Conservation (phyloP, 2,113 vertebrate species). For the Chloropsis hardwickii region DNA sequence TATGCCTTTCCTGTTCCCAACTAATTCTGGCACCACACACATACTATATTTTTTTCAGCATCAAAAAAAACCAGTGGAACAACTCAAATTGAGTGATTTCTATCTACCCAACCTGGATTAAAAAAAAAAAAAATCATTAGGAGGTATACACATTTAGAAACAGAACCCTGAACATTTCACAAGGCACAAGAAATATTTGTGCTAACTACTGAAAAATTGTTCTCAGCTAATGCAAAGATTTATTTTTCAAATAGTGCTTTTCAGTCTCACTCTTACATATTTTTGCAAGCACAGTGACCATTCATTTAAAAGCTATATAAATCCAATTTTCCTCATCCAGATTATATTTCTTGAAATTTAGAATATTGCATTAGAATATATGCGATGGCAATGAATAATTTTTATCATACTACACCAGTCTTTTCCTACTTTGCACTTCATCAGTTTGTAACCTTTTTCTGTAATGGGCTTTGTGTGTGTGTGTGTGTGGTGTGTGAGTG, state of each 20-base stretch:
- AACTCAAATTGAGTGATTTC: neutral
- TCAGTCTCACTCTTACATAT: neutral
- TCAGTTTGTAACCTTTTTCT: neutral
- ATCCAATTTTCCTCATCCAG: neutral
- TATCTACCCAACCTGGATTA: neutral
- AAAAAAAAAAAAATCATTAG: neutral
- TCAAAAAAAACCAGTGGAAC: neutral
- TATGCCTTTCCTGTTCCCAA: slow-evolving; percentile 58
- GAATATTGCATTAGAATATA: neutral
- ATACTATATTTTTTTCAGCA: neutral
- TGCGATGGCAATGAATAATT: neutral
- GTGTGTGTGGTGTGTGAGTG: neutral
- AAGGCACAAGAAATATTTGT: neutral
- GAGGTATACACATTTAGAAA: neutral
- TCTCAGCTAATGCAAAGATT: neutral
- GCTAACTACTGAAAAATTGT: neutral
- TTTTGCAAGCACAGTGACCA: neutral
- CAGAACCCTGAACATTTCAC: neutral
- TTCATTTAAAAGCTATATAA: neutral
- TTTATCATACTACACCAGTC: neutral
- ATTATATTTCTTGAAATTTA: neutral
- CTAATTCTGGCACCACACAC: slow-evolving; percentile 38
- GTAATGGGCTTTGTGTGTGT: neutral
- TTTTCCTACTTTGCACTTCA: neutral
- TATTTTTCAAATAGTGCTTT: neutral